Evolutionary conservation across 2,113 vertebrate genomes (phyloP).

Genomic region (Pogonocichla stellata): DNA sequence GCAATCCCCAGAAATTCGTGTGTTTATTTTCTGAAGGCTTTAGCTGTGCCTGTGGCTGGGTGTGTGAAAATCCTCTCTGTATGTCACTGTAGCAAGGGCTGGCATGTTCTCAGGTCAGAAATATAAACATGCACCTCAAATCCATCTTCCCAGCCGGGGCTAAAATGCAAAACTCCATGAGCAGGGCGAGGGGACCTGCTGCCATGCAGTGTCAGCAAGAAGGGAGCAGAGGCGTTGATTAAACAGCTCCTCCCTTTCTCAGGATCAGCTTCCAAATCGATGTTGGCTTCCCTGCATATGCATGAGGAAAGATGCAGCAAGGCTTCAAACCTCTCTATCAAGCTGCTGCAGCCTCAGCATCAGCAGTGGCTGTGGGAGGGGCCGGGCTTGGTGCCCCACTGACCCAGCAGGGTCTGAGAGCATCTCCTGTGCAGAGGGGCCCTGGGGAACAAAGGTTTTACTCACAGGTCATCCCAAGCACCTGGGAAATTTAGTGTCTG

Average conservation of each 20-base stretch:
- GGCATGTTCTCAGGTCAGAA: neutral
- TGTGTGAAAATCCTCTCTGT: neutral
- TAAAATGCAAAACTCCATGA: neutral
- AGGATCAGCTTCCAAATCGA: neutral
- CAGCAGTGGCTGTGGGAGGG: neutral
- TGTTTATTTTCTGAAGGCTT: slow-evolving; percentile 37
- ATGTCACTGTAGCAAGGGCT: neutral
- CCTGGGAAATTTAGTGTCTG: neutral
- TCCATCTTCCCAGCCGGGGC: neutral
- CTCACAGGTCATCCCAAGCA: neutral
- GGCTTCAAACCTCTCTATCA: neutral
- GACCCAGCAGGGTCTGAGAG: accelerated
- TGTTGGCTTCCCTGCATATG: neutral
- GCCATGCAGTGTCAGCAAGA: neutral
- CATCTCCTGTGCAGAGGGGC: neutral
- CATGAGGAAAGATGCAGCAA: neutral
- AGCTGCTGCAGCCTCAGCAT: neutral
- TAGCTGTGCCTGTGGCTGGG: neutral
- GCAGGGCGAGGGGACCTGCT: neutral
- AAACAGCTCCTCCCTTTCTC: neutral
- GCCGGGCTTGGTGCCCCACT: neutral
- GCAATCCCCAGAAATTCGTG: neutral
- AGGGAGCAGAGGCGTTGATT: neutral
- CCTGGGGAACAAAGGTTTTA: neutral
- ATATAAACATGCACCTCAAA: neutral